A percentile compares a stretch with the other conserved stretches of the same genome.
Evolutionary conservation across 2,797 vertebrate genomes (phyloP).

Genomic region (Sardinella longiceps): DNA sequence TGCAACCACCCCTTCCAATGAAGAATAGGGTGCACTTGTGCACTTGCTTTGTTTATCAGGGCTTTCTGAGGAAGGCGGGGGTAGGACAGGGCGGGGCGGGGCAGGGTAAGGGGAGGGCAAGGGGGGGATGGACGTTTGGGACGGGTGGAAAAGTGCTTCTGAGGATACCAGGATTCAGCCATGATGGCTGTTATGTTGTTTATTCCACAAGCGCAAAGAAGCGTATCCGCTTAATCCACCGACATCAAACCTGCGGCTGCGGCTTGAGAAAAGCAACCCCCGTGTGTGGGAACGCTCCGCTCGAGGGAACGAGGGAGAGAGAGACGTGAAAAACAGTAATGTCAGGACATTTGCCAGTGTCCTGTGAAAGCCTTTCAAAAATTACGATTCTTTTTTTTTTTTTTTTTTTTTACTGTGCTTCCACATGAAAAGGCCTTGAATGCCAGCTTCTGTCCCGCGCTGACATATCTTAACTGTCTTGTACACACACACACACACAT

Average conservation of each 20-base stretch:
- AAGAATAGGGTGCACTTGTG: background rate
- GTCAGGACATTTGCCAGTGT: background rate
- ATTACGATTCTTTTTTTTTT: background rate
- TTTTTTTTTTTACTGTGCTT: slow-evolving; percentile 6
- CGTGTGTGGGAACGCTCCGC: background rate
- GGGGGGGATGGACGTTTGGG: too few relatives aligned
- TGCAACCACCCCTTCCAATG: background rate
- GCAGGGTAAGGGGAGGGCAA: background rate
- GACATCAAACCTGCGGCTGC: slow-evolving; percentile 17
- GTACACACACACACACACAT: slow-evolving; percentile 67
- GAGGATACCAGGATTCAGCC: slow-evolving; percentile 26
- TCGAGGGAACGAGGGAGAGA: background rate
- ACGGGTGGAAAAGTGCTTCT: background rate
- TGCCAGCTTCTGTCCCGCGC: slow-evolving; percentile 41
- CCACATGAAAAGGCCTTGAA: slow-evolving; percentile 43
- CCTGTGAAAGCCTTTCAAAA: slow-evolving; percentile 18
- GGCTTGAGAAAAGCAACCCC: background rate
- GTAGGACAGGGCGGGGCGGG: background rate
- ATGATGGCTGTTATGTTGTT: slow-evolving; percentile 45
- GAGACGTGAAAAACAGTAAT: background rate
- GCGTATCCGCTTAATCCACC: slow-evolving; percentile 31
- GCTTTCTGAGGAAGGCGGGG: background rate
- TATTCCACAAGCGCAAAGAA: slow-evolving; percentile 36
- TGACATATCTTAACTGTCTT: slow-evolving; percentile 54
- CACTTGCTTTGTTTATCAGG: slow-evolving; percentile 1